phyloP scores from a whole-genome alignment of 2,888 invertebrate species.

The Seira musarum region DNA sequence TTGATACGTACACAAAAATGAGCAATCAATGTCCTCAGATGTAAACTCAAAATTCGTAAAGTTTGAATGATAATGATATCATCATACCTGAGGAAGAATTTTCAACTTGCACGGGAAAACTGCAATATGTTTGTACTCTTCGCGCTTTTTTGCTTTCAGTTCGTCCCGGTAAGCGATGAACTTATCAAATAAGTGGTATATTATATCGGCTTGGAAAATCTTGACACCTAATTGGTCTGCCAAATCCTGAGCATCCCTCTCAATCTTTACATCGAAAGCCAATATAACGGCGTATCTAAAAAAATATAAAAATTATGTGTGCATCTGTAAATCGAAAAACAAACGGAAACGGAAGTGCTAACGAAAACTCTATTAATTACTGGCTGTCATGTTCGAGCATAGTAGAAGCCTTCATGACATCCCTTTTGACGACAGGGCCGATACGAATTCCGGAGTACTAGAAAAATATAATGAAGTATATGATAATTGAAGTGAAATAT shows the following conservation, averaged over 20 bases:
- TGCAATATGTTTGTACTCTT: conserved; percentile 96
- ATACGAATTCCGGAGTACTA: conserved; percentile 98
- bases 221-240: conserved; percentile 95
- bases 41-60: too few relatives aligned
- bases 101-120: conserved; percentile 98
- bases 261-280: conserved; percentile 99
- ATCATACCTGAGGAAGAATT: conserved; percentile 80
- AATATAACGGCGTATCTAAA: conserved; percentile 93
- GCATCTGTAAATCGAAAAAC: too few relatives aligned
- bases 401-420: conserved; percentile 99
- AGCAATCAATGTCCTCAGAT: not conserved
- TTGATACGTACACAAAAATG: too few relatives aligned
- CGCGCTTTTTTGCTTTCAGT: conserved; percentile 89
- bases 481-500: too few relatives aligned
- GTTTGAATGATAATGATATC: not conserved
- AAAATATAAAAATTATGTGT: conserved; percentile 29
- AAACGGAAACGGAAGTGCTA: too few relatives aligned
- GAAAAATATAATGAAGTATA: conserved; percentile 72
- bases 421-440: conserved; percentile 98
- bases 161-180: conserved; percentile 95
- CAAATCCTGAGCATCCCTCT: conserved; percentile 97
- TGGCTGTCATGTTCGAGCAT: conserved; percentile 99
- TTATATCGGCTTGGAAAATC: conserved; percentile 98
- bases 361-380: too few relatives aligned
- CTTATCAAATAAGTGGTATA: conserved; percentile 99